These are phyloP conservation scores for Phaethornis superciliosus DNA, from an alignment of 2,113 vertebrate species.

Conservation along the genomic window DNA sequence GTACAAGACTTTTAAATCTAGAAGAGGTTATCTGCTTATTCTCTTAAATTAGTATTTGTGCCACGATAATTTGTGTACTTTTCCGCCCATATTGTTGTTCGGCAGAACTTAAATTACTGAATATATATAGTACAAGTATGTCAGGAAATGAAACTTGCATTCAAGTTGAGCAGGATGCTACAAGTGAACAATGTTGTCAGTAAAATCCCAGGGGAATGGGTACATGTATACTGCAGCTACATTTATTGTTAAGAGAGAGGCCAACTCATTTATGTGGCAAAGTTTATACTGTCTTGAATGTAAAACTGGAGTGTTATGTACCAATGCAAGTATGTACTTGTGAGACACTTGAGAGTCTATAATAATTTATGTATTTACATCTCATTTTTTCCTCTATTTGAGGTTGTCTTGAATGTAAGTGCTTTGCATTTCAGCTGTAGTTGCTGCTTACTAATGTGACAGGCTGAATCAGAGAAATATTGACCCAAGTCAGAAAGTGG, in stretches of 20 bases:
- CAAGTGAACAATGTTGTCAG: not conserved
- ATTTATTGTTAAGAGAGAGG: not conserved
- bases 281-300: not conserved
- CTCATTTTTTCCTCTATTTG: not conserved
- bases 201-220: not conserved
- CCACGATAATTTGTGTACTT: not conserved
- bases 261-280: not conserved
- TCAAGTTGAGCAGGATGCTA: not conserved
- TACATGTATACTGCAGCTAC: not conserved
- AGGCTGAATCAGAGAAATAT: not conserved
- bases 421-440: not conserved
- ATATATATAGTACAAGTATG: rapidly evolving
- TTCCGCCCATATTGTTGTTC: not conserved
- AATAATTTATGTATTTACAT: not conserved
- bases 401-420: not conserved
- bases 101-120: not conserved
- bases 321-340: not conserved
- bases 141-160: not conserved
- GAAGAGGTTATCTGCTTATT: not conserved
- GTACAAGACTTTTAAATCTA: not conserved
- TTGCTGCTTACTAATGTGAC: not conserved
- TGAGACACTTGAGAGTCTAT: not conserved
- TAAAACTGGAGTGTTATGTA: not conserved
- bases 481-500: rapidly evolving
- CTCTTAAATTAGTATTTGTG: not conserved